A percentile compares a stretch with the other conserved stretches of the same genome.
Evolutionary conservation across 2,113 vertebrate species (phyloP).

Genomic region (Ia io): DNA sequence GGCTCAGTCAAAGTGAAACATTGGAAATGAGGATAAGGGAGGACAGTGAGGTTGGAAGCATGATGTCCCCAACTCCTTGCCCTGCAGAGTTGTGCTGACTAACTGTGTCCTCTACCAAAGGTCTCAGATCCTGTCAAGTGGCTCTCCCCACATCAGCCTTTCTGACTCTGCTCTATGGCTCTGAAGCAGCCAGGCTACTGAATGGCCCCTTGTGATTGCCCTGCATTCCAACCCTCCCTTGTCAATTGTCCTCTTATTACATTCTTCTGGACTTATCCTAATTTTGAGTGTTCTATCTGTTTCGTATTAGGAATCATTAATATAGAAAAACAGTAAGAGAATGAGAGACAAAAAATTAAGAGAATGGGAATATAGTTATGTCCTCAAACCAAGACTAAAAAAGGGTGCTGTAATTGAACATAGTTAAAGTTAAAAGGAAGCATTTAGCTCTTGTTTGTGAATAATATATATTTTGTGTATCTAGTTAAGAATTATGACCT

Average conservation of each 20-base stretch:
- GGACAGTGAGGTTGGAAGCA: background rate
- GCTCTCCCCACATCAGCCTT: background rate
- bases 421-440: constrained; percentile 46
- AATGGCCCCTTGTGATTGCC: background rate
- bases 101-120: background rate
- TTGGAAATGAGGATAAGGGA: background rate
- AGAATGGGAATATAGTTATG: constrained; percentile 19
- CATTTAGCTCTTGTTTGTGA: constrained; percentile 36
- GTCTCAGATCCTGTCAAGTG: background rate
- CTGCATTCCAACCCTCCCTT: background rate
- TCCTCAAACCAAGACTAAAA: constrained; percentile 48
- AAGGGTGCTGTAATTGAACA: constrained; percentile 7
- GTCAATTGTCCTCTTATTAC: background rate
- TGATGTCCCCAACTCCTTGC: background rate
- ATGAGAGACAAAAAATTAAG: constrained; percentile 32
- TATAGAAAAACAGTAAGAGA: constrained; percentile 47
- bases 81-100: background rate
- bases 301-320: constrained; percentile 52
- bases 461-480: constrained; percentile 33
- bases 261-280: constrained; percentile 30
- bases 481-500: constrained; percentile 22
- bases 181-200: background rate
- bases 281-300: constrained; percentile 51
- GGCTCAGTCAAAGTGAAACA: background rate
- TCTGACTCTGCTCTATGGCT: background rate